These are phyloP conservation scores for Phalloptychus januarius DNA, from an alignment of 2,797 vertebrate genomes.

Conservation along the genomic window DNA sequence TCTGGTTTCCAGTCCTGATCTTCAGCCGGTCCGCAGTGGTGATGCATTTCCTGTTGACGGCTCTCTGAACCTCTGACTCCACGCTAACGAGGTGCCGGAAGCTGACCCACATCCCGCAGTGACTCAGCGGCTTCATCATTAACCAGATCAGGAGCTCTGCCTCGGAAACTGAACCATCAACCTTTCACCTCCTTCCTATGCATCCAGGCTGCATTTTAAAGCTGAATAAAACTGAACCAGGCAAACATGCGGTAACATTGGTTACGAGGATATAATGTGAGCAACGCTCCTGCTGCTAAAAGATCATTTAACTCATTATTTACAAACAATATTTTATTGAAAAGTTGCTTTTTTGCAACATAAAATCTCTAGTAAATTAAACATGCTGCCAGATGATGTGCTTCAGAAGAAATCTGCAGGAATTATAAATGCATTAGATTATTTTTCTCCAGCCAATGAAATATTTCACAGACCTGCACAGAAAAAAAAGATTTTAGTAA, in stretches of 20 bases:
- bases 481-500: not conserved
- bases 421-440: not conserved
- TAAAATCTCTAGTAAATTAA: not conserved
- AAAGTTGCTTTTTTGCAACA: not conserved
- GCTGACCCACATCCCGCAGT: slow-evolving; percentile 9
- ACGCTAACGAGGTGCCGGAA: slow-evolving; percentile 8
- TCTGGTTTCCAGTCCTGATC: no score
- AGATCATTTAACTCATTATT: not conserved
- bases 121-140: slow-evolving; percentile 14
- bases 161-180: not conserved
- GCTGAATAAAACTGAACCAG: not conserved
- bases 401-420: not conserved
- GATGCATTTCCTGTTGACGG: slow-evolving; percentile 10
- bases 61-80: slow-evolving; percentile 27
- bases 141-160: not conserved
- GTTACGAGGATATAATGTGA: not conserved
- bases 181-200: not conserved
- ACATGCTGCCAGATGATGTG: not conserved
- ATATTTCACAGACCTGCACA: not conserved
- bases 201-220: not conserved
- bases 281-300: not conserved
- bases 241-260: not conserved
- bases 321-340: not conserved
- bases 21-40: not conserved
- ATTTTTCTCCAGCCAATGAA: not conserved